Conservation (phyloP, 2,888 invertebrate genomes). For the Rhamnusium bicolor region DNA sequence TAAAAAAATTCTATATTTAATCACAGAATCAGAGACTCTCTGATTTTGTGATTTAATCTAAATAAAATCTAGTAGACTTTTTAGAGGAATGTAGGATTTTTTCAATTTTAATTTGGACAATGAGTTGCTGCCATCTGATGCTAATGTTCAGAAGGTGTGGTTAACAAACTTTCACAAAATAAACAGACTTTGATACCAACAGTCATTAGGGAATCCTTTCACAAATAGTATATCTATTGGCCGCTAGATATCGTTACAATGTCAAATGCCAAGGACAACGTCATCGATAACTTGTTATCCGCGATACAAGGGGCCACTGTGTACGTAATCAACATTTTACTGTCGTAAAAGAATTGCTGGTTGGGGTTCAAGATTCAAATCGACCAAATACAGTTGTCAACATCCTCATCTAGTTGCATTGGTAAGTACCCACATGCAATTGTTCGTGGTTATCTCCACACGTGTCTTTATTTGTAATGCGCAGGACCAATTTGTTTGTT, state of each 20-base stretch:
- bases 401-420: constrained; percentile 60
- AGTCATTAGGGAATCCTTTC: too few species aligned
- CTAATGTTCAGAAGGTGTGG: too few species aligned
- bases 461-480: constrained; percentile 62
- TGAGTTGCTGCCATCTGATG: too few species aligned
- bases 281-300: constrained; percentile 45
- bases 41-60: too few species aligned
- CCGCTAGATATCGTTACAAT: constrained; percentile 20
- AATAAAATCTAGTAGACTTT: too few species aligned
- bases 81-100: too few species aligned
- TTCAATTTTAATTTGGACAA: too few species aligned
- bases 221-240: background rate
- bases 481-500: constrained; percentile 64
- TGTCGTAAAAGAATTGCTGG: constrained; percentile 45
- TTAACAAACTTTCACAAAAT: too few species aligned
- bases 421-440: constrained; percentile 67
- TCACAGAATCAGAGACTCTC: too few species aligned
- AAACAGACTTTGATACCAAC: too few species aligned
- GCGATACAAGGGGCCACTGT: constrained; percentile 47
- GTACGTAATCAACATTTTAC: constrained; percentile 32
- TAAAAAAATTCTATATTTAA: too few species aligned
- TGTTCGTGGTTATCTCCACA: constrained; percentile 61
- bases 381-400: constrained; percentile 67
- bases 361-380: constrained; percentile 66
- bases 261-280: constrained; percentile 34